Evolutionary conservation across 2,797 vertebrate species (phyloP), one percentile per base, ranked within the genome.

Genomic region (Todus mexicanus): DNA sequence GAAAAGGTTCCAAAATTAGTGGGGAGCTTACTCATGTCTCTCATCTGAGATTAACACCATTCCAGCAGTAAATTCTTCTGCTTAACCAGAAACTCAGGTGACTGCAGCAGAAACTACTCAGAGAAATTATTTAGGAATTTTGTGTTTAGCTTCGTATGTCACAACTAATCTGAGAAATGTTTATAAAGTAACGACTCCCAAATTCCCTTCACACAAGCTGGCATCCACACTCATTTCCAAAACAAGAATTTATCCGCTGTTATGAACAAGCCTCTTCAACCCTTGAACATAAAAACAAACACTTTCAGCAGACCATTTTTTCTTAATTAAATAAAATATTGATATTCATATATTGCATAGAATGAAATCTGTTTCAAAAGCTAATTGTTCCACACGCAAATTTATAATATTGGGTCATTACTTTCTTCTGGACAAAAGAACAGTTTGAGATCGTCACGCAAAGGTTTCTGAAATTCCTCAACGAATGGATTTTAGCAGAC

Each of bases 11-110:
- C 47, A 33, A 47, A 77, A 60, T 12, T 31, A 10, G 6, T 10
- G 11, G 25, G 37, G 35, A 19, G 54, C 14, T 31, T 25, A 37
- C 43, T 40, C 1, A 0, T 3, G 11, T 26, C n/a, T 70, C 42
- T 68, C n/a, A 68, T 11, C 4, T 0, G 0, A 78, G 23, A 70
- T 12, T 9, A 69, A 4, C 10, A 19, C 11, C 15, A 26, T 64
- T n/a, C 47, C 33, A 74, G 47, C 31, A 61, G 15, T 17, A 54
- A 59, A 35, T 21, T 75, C 25, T 47, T 61, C 11, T 47, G 16
- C 22, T 76, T 43, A 85, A 40, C 23, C 47, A 85, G 54, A 76
- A 68, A 9, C 29, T 48, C 53, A 10, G 48, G 48, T 26, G 42
- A 61, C 9, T 29, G 7, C 8, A 71, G 27, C 33, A 70, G 51